Conservation (phyloP, 2,113 vertebrate species). For the Tychaedon coryphoeus region DNA sequence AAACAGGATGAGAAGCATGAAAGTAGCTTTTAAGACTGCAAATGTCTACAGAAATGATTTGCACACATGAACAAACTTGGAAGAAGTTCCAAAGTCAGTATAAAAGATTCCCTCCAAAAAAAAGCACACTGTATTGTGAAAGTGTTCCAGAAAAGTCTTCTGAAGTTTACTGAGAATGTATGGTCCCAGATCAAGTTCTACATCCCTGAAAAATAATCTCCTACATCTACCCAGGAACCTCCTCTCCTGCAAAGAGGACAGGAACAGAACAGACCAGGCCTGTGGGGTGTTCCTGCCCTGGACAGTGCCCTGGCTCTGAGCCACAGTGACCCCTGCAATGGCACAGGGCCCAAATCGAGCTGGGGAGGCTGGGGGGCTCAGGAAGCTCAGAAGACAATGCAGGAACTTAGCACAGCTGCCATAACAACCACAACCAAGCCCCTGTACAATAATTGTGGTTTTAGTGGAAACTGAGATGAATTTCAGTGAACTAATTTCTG, state of each 20-base stretch:
- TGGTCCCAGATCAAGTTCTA: neutral
- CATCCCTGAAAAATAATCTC: neutral
- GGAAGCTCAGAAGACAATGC: fast-evolving
- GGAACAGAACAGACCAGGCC: neutral
- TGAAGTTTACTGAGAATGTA: neutral
- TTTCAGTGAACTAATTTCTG: neutral
- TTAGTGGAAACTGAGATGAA: neutral
- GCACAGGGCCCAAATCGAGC: neutral
- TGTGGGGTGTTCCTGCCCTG: neutral
- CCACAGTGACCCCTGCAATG: fast-evolving
- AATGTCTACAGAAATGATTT: neutral
- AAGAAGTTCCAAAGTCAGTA: neutral
- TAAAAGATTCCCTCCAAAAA: neutral
- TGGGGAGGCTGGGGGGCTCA: neutral
- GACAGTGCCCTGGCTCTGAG: neutral
- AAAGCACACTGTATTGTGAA: neutral
- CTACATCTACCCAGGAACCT: neutral
- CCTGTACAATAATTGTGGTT: neutral
- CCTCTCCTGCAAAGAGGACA: fast-evolving
- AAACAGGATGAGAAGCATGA: neutral
- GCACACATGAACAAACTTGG: neutral
- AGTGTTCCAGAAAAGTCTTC: neutral
- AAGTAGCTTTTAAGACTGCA: neutral
- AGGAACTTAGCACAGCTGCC: neutral
- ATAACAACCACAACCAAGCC: neutral